A percentile compares a stretch with the other conserved stretches of the same genome.
These are phyloP conservation scores for Gavia stellata DNA, from an alignment of 2,113 vertebrate genomes.

Conservation along the genomic window DNA sequence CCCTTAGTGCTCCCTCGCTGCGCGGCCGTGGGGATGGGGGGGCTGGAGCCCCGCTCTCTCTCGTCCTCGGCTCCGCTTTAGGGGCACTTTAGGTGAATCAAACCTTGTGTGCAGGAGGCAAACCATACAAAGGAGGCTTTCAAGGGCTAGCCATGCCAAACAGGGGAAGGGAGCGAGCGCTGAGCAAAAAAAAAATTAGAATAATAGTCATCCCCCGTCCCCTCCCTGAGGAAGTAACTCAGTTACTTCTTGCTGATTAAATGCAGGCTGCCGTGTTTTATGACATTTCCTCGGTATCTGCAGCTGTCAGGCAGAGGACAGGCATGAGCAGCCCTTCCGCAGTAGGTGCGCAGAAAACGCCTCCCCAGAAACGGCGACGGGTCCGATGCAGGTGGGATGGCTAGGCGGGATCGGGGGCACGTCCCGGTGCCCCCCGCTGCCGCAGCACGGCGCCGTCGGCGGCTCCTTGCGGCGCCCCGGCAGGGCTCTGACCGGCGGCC, in stretches of 20 bases:
- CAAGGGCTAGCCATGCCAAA: background rate
- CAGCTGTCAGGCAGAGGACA: background rate
- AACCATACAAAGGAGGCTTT: constrained; percentile 68
- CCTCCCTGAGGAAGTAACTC: background rate
- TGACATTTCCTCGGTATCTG: background rate
- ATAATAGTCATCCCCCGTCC: background rate
- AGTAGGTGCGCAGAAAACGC: background rate
- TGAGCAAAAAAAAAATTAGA: background rate
- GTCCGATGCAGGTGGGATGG: background rate
- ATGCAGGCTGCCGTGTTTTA: background rate
- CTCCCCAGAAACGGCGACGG: background rate
- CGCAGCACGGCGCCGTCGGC: background rate
- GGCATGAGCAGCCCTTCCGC: background rate
- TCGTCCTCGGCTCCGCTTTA: background rate
- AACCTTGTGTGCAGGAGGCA: constrained; percentile 50
- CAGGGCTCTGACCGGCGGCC: background rate
- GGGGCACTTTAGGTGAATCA: constrained; percentile 71
- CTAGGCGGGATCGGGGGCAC: background rate
- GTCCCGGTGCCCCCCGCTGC: background rate
- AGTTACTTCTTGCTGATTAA: background rate
- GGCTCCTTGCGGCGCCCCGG: background rate
- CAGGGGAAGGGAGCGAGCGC: background rate
- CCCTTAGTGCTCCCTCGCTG: constrained; percentile 27
- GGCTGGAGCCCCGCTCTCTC: background rate
- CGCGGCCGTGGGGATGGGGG: background rate